Percentiles rank a stretch among this genome's conserved stretches.
phyloP scores from a whole-genome alignment of 2,797 vertebrate genomes.

The Distichodus sexfasciatus region DNA sequence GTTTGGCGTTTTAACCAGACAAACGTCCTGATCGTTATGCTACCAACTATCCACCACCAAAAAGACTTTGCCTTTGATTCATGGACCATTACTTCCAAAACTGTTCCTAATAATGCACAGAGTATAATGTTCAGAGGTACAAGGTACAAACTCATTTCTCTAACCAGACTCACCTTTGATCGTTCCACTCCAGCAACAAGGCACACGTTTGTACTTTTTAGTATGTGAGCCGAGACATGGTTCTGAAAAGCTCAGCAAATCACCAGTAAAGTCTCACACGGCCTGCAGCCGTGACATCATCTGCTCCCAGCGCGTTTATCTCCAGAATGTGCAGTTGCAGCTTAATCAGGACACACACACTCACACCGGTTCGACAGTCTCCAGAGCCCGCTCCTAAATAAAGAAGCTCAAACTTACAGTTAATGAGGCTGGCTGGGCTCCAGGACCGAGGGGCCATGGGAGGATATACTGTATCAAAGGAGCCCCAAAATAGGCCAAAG shows the following conservation, averaged over 20 bases:
- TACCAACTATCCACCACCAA: no score
- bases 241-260: slow-evolving; percentile 15
- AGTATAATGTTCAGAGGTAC: no score
- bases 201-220: no score
- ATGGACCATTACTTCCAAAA: no score
- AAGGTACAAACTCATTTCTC: no score
- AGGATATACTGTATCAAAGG: slow-evolving; percentile 49
- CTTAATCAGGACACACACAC: slow-evolving; percentile 41
- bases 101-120: no score
- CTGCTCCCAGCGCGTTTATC: slow-evolving; percentile 39
- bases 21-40: no score
- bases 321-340: slow-evolving; percentile 37
- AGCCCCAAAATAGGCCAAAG: slow-evolving; percentile 34
- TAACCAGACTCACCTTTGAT: no score
- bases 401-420: slow-evolving; percentile 39
- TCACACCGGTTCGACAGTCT: slow-evolving; percentile 46
- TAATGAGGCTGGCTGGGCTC: slow-evolving; percentile 48
- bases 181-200: no score
- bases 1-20: no score
- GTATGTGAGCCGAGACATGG: not conserved
- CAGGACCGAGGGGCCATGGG: slow-evolving; percentile 30
- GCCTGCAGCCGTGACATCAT: slow-evolving; percentile 47
- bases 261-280: slow-evolving; percentile 29
- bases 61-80: no score
- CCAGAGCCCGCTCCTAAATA: slow-evolving; percentile 50